Evolutionary conservation across 2,888 invertebrate genomes (phyloP).

Genomic region (Alloplasta piceator): DNA sequence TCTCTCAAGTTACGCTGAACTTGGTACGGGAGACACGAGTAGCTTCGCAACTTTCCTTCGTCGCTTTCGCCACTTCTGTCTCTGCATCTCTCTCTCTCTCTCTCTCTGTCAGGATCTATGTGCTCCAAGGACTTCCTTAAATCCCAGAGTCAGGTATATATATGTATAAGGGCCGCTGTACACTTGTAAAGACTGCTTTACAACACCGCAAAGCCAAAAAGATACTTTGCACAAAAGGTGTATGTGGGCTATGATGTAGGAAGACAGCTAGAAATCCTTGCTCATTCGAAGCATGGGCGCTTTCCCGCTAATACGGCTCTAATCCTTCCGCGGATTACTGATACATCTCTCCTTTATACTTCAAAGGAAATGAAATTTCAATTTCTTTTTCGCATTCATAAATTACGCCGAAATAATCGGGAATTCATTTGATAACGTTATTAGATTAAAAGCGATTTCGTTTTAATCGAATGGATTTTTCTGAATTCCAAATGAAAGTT

Average conservation of each 20-base stretch:
- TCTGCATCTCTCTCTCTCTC: not conserved
- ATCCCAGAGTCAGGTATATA: conserved; percentile 15
- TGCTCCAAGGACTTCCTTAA: conserved; percentile 23
- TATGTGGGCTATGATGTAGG: not conserved
- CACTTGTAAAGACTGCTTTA: conserved; percentile 6
- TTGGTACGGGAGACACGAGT: conserved; percentile 25
- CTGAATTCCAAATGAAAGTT: no score
- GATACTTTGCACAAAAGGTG: conserved; percentile 29
- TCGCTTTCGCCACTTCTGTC: conserved; percentile 10
- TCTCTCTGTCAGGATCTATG: conserved; percentile 9
- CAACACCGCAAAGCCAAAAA: conserved; percentile 28
- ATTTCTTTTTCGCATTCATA: no score
- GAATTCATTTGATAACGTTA: no score
- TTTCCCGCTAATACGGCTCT: not conserved
- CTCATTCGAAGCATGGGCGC: not conserved
- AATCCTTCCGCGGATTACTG: not conserved
- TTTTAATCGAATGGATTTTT: no score
- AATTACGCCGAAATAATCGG: no score
- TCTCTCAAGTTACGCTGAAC: conserved; percentile 8
- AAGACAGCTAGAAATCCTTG: not conserved
- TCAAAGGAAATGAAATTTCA: no score
- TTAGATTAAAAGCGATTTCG: no score
- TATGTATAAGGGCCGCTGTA: not conserved
- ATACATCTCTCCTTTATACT: not conserved
- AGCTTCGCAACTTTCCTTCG: conserved; percentile 41